Percentiles rank a stretch among this genome's conserved stretches.
These are phyloP conservation scores for Chironex yamaguchii DNA, from an alignment of 30 jellyfish, hydroid and myxozoan genomes.

Conservation along the genomic window DNA sequence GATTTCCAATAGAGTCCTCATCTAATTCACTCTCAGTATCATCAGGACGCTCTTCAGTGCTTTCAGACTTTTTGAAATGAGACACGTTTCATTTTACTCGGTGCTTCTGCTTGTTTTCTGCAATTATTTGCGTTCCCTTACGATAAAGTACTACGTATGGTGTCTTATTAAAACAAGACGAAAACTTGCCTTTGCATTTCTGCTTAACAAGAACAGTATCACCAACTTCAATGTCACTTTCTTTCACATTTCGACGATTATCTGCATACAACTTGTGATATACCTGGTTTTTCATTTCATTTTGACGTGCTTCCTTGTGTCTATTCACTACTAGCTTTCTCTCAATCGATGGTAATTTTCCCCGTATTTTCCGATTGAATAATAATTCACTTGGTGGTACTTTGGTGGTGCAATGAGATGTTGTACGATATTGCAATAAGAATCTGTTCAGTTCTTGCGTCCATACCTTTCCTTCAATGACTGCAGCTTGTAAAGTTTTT, in stretches of 20 bases:
- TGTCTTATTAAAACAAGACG: slow-evolving; percentile 3
- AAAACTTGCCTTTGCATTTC: not conserved
- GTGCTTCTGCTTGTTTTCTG: slow-evolving; percentile 2
- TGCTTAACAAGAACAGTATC: slow-evolving; percentile 17
- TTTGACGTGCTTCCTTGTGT: slow-evolving; percentile 18
- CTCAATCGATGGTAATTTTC: slow-evolving; percentile 6
- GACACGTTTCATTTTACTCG: slow-evolving; percentile 9
- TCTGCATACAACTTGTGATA: slow-evolving; percentile 22
- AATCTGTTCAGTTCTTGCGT: slow-evolving; percentile 36
- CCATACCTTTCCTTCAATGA: slow-evolving; percentile 38
- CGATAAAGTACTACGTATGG: slow-evolving; percentile 24
- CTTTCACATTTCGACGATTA: slow-evolving; percentile 13
- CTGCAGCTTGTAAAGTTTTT: slow-evolving; percentile 54
- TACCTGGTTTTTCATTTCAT: not conserved
- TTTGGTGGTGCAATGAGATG: slow-evolving; percentile 37
- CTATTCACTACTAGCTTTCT: not conserved
- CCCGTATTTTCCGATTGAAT: slow-evolving; percentile 1
- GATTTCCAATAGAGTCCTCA: too few relatives aligned
- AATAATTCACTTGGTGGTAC: not conserved
- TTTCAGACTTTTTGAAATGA: slow-evolving; percentile 14
- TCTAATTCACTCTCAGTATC: slow-evolving; percentile 1
- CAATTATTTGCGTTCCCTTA: not conserved
- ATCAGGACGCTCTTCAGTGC: too few relatives aligned
- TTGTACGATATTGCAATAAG: slow-evolving; percentile 31
- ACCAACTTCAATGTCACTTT: slow-evolving; percentile 5